A percentile compares a stretch with the other conserved stretches of the same genome.
These are phyloP conservation scores for Penaeus japonicus DNA, from an alignment of 1,140 invertebrate genomes.

Conservation along the genomic window DNA sequence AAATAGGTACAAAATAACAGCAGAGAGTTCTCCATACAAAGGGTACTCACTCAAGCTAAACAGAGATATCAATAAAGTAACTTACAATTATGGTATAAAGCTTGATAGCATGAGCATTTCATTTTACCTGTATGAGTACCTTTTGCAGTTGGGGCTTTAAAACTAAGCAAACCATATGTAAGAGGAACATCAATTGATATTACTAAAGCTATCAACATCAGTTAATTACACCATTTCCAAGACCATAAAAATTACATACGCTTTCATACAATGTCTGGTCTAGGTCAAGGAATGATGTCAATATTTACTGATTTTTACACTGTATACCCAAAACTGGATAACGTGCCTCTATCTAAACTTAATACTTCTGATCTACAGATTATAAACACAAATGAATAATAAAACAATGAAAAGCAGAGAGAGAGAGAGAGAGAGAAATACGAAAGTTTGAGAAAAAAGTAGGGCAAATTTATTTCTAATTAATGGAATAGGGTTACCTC, in stretches of 20 bases:
- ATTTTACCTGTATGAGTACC: neutral
- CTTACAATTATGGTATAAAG: neutral
- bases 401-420: no score
- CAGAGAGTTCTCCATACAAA: neutral
- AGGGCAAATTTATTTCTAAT: neutral
- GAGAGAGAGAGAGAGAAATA: no score
- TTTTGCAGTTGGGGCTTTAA: neutral
- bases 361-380: neutral
- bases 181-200: neutral
- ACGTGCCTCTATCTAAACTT: neutral
- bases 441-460: neutral
- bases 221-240: neutral
- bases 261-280: no score
- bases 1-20: conserved; percentile 4
- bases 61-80: neutral
- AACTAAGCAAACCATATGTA: neutral
- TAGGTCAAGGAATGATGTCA: no score
- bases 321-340: neutral
- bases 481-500: conserved; percentile 42
- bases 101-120: neutral
- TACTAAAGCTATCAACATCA: neutral
- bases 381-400: no score
- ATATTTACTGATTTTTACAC: neutral
- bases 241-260: neutral
- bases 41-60: neutral